Evolutionary conservation across 2,888 invertebrate species (phyloP).

Genomic region (Dynastes maya): DNA sequence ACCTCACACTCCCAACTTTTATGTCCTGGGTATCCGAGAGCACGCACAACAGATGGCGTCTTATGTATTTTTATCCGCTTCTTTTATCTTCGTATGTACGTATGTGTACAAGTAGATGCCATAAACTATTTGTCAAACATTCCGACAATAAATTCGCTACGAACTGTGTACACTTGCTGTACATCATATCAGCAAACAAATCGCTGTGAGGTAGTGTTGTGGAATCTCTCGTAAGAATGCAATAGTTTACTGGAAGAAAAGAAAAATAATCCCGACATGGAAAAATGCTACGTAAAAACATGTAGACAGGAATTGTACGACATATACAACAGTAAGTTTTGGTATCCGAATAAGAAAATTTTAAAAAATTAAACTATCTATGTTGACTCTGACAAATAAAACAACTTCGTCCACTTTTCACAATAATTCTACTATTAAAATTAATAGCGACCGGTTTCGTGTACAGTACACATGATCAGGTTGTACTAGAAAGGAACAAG

Average conservation of each 20-base stretch:
- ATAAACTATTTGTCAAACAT: conserved; percentile 13
- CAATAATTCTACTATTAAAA: too few species aligned
- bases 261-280: not conserved
- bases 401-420: too few species aligned
- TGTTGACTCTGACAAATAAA: too few species aligned
- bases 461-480: too few species aligned
- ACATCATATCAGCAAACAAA: conserved; percentile 5
- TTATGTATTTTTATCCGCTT: not conserved
- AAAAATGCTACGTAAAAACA: not conserved
- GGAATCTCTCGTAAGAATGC: not conserved
- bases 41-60: conserved; percentile 4
- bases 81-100: not conserved
- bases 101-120: too few species aligned
- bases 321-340: too few species aligned
- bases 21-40: not conserved
- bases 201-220: not conserved
- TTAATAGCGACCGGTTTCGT: too few species aligned
- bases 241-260: not conserved
- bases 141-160: conserved; percentile 4
- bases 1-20: not conserved
- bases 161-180: conserved; percentile 2
- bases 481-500: too few species aligned
- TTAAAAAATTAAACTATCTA: too few species aligned
- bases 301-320: too few species aligned
- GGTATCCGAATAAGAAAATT: too few species aligned